These are phyloP conservation scores for Alexandromys fortis DNA, from an alignment of 2,113 vertebrate species.

Conservation along the genomic window DNA sequence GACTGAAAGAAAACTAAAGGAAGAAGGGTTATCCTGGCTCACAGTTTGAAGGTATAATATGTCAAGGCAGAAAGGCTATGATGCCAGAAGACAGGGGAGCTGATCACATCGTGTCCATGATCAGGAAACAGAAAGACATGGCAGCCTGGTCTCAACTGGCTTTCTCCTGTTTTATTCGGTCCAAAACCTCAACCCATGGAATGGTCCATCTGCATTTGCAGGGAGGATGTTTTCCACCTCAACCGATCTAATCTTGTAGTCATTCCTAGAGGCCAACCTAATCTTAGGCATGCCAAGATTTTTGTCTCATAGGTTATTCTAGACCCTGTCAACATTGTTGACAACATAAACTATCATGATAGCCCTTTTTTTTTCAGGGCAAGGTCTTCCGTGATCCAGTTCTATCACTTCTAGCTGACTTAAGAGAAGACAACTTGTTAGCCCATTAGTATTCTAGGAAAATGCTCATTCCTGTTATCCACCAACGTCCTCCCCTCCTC, in stretches of 20 bases:
- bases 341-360: background rate
- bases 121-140: background rate
- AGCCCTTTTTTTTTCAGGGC: background rate
- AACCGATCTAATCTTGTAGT: background rate
- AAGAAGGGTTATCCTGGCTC: background rate
- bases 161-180: background rate
- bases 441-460: background rate
- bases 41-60: background rate
- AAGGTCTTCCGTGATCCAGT: background rate
- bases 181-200: background rate
- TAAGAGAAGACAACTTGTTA: background rate
- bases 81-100: background rate
- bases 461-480: background rate
- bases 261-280: background rate
- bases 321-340: background rate
- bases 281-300: background rate
- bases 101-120: background rate
- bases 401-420: background rate
- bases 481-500: background rate
- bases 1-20: background rate
- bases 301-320: background rate
- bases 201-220: background rate
- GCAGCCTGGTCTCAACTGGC: background rate
- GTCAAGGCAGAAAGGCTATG: background rate
- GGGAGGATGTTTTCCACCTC: background rate